Evolutionary conservation across 2,888 invertebrate genomes (phyloP).

Genomic region (Limnephilus rhombicus): DNA sequence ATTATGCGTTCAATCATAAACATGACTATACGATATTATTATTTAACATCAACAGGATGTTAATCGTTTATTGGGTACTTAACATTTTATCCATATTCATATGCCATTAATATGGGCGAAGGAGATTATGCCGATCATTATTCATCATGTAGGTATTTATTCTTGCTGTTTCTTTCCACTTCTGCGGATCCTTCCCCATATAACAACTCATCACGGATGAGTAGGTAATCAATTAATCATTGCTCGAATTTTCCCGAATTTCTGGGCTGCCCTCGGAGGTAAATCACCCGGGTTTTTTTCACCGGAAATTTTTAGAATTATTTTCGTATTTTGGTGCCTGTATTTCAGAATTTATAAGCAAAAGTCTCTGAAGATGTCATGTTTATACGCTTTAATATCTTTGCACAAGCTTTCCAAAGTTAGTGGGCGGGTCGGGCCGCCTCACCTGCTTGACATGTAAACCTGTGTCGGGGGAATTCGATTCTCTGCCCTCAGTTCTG

Average conservation of each 20-base stretch:
- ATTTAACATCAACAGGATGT: not conserved
- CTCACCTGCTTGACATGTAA: not conserved
- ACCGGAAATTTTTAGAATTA: not conserved
- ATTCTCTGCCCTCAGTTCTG: not conserved
- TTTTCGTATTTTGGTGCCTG: not conserved
- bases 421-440: not conserved
- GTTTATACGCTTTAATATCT: constrained; percentile 1
- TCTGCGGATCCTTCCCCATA: not conserved
- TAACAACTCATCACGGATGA: constrained; percentile 1
- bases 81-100: not conserved
- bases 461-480: not conserved
- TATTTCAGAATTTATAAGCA: not conserved
- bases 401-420: not conserved
- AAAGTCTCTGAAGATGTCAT: not conserved
- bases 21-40: not conserved
- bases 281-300: not conserved
- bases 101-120: not conserved
- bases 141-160: not conserved
- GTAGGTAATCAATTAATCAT: not conserved
- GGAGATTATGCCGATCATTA: not conserved
- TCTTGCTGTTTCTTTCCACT: not conserved
- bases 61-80: not conserved
- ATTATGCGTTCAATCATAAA: not conserved
- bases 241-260: not conserved
- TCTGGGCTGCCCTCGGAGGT: not conserved